Base-by-base conservation (phyloP, 2,113 vertebrate genomes). In the Sander vitreus region DNA sequence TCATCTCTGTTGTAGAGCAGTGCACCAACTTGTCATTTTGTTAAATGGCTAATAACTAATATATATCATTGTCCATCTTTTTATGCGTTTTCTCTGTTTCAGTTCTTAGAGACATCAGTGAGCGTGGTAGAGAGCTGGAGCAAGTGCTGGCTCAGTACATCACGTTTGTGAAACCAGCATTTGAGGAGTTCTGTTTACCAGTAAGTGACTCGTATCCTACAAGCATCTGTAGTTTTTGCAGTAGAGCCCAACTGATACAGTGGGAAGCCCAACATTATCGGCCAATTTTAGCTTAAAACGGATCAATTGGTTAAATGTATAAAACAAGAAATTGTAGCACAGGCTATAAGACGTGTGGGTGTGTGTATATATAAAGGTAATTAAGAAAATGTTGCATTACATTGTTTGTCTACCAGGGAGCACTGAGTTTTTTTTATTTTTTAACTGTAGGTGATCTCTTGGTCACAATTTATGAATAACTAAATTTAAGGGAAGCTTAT, bases 181-280 rank as follows among this genome's bases (percentile, higher is more conserved):
- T 99, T 1, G 98, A 99, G 91, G 98, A 99, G 90, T 99, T 99
- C 95, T 99, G 98, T 91, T 94, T 99, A 93, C 98, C 98, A 73
- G 98, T 99, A 93, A 97, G 97, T 96, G 43, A 78, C 7, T 25
- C 1, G 15, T 66, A 30, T 13, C 15, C 3, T 4, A 7, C 21
- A 1, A 3, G 3, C 23, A 6, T 19, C 21, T 67, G 9, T 66
- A 18, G 15, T 55, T 25, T 68, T 23, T 48, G 45, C 27, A 63
- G 43, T 3, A 11, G 33, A 55, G 60, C 11, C 6, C 13, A 21
- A 14, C 47, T 3, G 54, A 50, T 68, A 2, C 21, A 51, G 12
- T 21, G 39, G 18, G 14, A 21, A 3, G 23, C 12, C 45, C 13
- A n/a, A 12, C 59, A 12, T 11, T 10, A 50, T 50, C 43, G 48